phyloP scores from a whole-genome alignment of 2,797 vertebrate genomes.

The Falco columbarius region DNA sequence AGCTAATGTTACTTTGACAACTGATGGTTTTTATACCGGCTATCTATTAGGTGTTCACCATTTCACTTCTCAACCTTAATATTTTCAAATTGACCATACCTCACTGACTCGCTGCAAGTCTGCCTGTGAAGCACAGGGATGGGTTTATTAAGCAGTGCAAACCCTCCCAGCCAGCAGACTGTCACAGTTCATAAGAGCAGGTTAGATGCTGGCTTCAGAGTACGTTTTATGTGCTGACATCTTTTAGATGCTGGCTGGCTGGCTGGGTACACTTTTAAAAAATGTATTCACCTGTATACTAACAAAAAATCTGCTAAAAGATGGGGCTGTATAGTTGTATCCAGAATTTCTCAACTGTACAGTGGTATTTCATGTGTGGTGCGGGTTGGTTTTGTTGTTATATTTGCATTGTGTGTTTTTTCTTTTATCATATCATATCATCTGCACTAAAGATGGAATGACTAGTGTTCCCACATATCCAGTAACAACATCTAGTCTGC shows the following conservation, averaged over 20 bases:
- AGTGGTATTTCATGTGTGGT: not conserved
- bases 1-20: slow-evolving; percentile 35
- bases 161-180: slow-evolving; percentile 9
- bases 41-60: slow-evolving; percentile 51
- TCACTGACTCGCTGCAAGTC: slow-evolving; percentile 66
- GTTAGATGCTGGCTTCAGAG: not conserved
- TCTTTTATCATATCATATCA: not conserved
- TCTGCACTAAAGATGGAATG: not conserved
- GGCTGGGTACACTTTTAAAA: not conserved
- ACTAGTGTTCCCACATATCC: not conserved
- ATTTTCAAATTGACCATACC: slow-evolving; percentile 18
- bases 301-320: slow-evolving; percentile 35
- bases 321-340: not conserved
- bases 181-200: not conserved
- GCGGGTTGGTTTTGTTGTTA: not conserved
- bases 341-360: not conserved
- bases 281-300: slow-evolving; percentile 19
- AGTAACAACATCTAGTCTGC: not conserved
- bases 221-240: not conserved
- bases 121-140: slow-evolving; percentile 64
- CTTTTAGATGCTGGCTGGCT: slow-evolving; percentile 27
- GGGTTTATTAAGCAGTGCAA: not conserved
- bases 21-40: slow-evolving; percentile 79
- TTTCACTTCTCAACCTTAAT: slow-evolving; percentile 7
- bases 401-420: not conserved